phyloP scores from a whole-genome alignment of 2,888 invertebrate genomes.

The Lochmaea crataegi region DNA sequence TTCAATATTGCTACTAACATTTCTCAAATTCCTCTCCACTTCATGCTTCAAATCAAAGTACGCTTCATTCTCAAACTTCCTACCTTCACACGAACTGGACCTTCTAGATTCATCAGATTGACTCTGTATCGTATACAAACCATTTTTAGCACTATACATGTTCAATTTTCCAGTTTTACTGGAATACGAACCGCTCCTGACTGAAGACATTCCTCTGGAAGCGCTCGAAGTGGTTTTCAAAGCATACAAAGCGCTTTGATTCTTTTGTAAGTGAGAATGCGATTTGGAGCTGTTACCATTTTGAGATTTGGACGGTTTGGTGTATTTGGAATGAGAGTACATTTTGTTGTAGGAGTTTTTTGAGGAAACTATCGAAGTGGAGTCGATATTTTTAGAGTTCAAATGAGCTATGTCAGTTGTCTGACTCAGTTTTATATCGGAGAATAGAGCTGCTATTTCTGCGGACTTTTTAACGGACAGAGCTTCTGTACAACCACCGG shows the following conservation, averaged over 20 bases:
- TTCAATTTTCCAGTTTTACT: conserved; percentile 46
- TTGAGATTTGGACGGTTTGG: conserved; percentile 46
- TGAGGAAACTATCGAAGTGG: conserved; percentile 46
- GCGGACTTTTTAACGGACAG: conserved; percentile 89
- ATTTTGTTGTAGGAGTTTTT: conserved; percentile 52
- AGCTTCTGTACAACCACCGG: conserved; percentile 69
- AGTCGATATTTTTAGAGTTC: conserved; percentile 53
- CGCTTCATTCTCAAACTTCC: conserved; percentile 46
- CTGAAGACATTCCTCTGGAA: conserved; percentile 23
- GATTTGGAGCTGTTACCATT: conserved; percentile 18
- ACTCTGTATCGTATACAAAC: conserved; percentile 65
- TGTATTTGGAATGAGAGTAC: conserved; percentile 47
- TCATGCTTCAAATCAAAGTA: conserved; percentile 49
- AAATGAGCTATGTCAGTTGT: conserved; percentile 74
- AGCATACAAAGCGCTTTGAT: conserved; percentile 36
- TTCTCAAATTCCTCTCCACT: conserved; percentile 40
- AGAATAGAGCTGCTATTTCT: conserved; percentile 88
- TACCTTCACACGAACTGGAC: conserved; percentile 54
- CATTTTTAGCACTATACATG: conserved; percentile 63
- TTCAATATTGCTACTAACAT: conserved; percentile 69
- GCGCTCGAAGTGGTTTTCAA: conserved; percentile 15
- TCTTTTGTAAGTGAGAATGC: conserved; percentile 36
- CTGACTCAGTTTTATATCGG: conserved; percentile 78
- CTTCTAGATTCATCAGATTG: conserved; percentile 64
- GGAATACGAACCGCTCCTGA: conserved; percentile 22